phyloP scores from a whole-genome alignment of 2,113 vertebrate species.

The Trochalopteron elliotii region DNA sequence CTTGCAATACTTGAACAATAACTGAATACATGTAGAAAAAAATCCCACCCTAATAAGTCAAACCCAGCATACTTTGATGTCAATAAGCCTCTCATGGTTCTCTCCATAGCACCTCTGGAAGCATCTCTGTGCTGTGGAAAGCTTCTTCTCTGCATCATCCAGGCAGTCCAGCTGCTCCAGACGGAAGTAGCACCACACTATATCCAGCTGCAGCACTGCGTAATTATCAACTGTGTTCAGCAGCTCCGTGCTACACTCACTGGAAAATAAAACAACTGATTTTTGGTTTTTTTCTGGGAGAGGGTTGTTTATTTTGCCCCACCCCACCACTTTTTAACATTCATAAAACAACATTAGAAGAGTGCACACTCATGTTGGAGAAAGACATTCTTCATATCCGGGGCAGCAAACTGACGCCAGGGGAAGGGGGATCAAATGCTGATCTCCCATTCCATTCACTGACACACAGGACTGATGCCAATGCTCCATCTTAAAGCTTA shows the following conservation, averaged over 20 bases:
- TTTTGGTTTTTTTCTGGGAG: neutral
- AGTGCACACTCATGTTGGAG: neutral
- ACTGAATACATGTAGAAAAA: neutral
- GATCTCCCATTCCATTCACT: neutral
- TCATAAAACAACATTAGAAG: neutral
- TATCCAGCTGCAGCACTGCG: conserved; percentile 93
- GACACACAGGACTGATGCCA: neutral
- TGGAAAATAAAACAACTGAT: conserved; percentile 27
- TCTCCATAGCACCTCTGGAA: conserved; percentile 91
- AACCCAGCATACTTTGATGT: conserved; percentile 84
- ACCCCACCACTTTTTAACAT: neutral
- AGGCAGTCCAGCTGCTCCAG: conserved; percentile 86
- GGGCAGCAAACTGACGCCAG: neutral
- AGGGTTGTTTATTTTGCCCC: neutral
- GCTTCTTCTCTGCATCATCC: conserved; percentile 82
- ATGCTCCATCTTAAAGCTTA: neutral
- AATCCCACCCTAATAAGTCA: neutral
- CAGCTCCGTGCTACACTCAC: conserved; percentile 82
- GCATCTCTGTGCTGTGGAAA: conserved; percentile 83
- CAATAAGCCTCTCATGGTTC: conserved; percentile 83
- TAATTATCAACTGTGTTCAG: conserved; percentile 90
- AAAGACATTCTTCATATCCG: accelerated
- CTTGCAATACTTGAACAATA: neutral
- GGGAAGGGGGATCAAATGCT: neutral
- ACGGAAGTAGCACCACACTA: conserved; percentile 91